These are phyloP conservation scores for Luscinia luscinia DNA, from an alignment of 2,797 vertebrate genomes.

Conservation along the genomic window DNA sequence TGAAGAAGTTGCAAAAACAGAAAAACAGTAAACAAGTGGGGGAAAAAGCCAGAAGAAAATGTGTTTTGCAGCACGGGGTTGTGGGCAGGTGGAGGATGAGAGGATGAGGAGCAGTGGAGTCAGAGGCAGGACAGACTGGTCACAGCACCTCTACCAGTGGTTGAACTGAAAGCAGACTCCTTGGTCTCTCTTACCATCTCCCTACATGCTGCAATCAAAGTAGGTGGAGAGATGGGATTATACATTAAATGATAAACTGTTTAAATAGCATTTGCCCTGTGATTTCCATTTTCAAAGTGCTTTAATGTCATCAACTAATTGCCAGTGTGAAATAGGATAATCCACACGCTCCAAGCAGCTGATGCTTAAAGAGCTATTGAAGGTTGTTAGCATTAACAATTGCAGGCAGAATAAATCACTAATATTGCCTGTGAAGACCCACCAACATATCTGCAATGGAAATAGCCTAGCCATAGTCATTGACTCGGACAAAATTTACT, in stretches of 20 bases:
- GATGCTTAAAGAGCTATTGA: slow-evolving; percentile 6
- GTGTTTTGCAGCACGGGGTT: accelerated
- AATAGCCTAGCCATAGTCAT: background rate
- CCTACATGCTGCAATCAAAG: background rate
- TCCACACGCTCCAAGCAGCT: background rate
- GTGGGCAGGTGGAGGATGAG: background rate
- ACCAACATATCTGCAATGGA: background rate
- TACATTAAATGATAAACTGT: background rate
- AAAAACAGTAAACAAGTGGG: background rate
- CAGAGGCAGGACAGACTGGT: background rate
- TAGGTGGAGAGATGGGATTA: background rate
- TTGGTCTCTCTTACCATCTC: background rate
- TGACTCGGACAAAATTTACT: background rate
- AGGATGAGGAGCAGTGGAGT: background rate
- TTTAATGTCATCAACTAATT: slow-evolving; percentile 39
- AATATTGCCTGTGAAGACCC: background rate
- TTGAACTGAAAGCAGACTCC: background rate
- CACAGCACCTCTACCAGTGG: background rate
- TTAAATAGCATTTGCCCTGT: background rate
- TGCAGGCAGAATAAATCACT: slow-evolving; percentile 20
- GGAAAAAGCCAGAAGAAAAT: background rate
- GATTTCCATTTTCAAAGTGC: slow-evolving; percentile 16
- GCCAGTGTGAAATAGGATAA: slow-evolving; percentile 32
- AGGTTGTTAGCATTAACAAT: slow-evolving; percentile 4
- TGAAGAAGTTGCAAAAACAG: background rate